phyloP scores from a whole-genome alignment of 2,888 invertebrate genomes.

The Yponomeuta evonymella region DNA sequence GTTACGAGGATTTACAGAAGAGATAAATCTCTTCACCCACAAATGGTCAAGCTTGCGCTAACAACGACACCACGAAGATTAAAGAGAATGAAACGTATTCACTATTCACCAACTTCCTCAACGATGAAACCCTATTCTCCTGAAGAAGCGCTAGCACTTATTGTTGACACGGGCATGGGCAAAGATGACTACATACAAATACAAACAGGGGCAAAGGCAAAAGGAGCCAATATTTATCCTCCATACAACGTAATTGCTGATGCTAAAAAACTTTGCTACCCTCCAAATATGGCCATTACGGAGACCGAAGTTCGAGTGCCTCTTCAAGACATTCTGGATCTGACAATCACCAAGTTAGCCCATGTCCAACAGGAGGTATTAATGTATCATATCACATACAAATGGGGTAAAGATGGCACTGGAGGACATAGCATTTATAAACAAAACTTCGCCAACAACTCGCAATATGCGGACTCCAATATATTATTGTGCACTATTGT shows the following conservation, averaged over 20 bases:
- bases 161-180: background rate
- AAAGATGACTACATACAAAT: conserved; percentile 4
- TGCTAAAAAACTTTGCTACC: background rate
- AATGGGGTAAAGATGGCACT: background rate
- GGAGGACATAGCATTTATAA: conserved; percentile 20
- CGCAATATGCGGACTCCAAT: conserved; percentile 4
- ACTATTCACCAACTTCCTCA: too few species aligned
- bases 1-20: too few species aligned
- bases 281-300: background rate
- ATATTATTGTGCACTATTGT: conserved; percentile 3
- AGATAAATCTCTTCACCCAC: too few species aligned
- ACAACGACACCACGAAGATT: too few species aligned
- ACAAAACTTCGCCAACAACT: background rate
- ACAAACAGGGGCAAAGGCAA: background rate
- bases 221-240: conserved; percentile 11
- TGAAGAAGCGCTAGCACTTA: conserved; percentile 8
- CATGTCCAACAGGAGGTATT: too few species aligned
- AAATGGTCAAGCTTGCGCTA: too few species aligned
- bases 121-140: background rate
- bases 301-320: background rate
- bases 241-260: background rate
- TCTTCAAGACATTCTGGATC: background rate
- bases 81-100: too few species aligned
- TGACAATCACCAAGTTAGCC: background rate
- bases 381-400: too few species aligned